A percentile compares a stretch with the other conserved stretches of the same genome.
Evolutionary conservation across 2,888 invertebrate genomes (phyloP).

Genomic region (Laspeyria flexula): DNA sequence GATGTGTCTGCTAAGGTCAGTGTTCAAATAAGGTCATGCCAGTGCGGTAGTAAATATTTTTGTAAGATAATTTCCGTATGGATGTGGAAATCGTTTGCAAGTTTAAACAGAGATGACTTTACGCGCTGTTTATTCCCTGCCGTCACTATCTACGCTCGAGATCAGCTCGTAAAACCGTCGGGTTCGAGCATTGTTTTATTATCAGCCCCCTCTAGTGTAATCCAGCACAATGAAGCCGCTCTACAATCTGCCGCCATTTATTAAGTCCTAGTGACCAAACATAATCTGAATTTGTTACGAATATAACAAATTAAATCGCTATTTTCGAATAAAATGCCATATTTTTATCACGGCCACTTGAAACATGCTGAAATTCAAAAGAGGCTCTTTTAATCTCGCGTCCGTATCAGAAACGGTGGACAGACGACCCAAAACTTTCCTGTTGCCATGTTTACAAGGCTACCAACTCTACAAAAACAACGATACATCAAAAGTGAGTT

Average conservation of each 20-base stretch:
- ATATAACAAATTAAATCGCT: conserved; percentile 17
- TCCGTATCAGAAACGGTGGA: conserved; percentile 55
- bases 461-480: conserved; percentile 76
- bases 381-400: conserved; percentile 51
- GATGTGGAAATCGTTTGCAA: conserved; percentile 25
- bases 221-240: conserved; percentile 60
- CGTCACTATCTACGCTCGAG: conserved; percentile 60
- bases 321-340: neutral
- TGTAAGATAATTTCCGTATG: conserved; percentile 10
- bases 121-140: conserved; percentile 70
- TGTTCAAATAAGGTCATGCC: conserved; percentile 16
- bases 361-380: conserved; percentile 25
- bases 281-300: conserved; percentile 37
- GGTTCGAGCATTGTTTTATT: conserved; percentile 70
- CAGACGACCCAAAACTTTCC: conserved; percentile 71
- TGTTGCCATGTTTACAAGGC: conserved; percentile 72
- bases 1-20: conserved; percentile 13
- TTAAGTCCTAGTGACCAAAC: conserved; percentile 56
- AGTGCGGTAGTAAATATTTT: conserved; percentile 12
- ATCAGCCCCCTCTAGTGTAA: conserved; percentile 62
- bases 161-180: conserved; percentile 71
- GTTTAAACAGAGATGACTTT: conserved; percentile 61
- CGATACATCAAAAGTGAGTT: conserved; percentile 83
- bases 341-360: neutral
- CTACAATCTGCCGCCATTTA: conserved; percentile 66